Percentiles rank a stretch among this genome's conserved stretches.
These are phyloP conservation scores for Melieria omissa DNA, from an alignment of 2,888 invertebrate species.

Conservation along the genomic window DNA sequence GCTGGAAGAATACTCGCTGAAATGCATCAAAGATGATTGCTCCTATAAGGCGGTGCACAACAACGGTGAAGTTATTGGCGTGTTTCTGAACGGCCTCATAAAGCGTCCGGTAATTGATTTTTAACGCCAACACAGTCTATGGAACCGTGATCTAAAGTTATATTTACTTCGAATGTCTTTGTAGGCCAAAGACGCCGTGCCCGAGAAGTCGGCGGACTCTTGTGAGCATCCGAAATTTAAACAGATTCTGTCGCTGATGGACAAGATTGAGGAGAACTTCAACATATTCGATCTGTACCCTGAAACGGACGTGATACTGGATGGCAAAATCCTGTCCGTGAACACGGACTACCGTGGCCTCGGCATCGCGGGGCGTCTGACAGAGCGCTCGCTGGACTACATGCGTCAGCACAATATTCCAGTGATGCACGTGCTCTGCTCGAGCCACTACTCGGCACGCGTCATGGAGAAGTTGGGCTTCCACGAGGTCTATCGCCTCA, in stretches of 20 bases:
- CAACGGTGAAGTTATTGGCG: slow-evolving; percentile 69
- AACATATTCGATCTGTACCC: slow-evolving; percentile 68
- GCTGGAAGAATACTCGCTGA: slow-evolving; percentile 69
- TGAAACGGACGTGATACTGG: slow-evolving; percentile 60
- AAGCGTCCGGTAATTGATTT: slow-evolving; percentile 56
- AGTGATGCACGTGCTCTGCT: slow-evolving; percentile 79
- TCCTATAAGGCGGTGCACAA: slow-evolving; percentile 70
- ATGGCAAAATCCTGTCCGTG: slow-evolving; percentile 66
- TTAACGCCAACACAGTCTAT: too few species aligned
- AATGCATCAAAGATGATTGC: slow-evolving; percentile 69
- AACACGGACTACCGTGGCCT: slow-evolving; percentile 64
- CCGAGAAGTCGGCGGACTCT: slow-evolving; percentile 50
- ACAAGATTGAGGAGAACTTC: slow-evolving; percentile 67
- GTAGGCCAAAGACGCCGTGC: slow-evolving; percentile 43
- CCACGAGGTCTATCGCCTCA: slow-evolving; percentile 73
- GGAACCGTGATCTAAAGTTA: not conserved
- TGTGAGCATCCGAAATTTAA: slow-evolving; percentile 70
- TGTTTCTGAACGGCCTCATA: slow-evolving; percentile 69
- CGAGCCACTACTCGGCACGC: slow-evolving; percentile 80
- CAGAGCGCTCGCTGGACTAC: slow-evolving; percentile 61
- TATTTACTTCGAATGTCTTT: not conserved
- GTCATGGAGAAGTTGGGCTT: slow-evolving; percentile 79
- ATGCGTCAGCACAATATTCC: slow-evolving; percentile 62
- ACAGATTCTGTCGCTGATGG: slow-evolving; percentile 69
- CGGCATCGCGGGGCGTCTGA: slow-evolving; percentile 65